phyloP scores from a whole-genome alignment of 2,888 invertebrate genomes.

The Coenonympha arcania region DNA sequence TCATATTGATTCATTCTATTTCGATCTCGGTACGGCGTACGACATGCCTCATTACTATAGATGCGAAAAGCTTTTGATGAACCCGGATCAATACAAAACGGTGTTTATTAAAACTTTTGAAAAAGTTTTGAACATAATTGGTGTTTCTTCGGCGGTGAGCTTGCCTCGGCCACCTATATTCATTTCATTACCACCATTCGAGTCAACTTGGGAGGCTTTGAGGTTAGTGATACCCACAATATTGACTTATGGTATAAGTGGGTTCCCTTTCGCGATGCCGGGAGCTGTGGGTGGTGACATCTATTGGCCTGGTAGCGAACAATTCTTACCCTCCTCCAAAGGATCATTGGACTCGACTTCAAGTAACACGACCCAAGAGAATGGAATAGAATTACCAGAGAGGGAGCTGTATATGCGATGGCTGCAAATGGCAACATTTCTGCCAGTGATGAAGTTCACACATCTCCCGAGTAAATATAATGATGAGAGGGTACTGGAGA shows the following conservation, averaged over 20 bases:
- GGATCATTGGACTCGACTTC: slow-evolving; percentile 49
- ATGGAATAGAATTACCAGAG: slow-evolving; percentile 76
- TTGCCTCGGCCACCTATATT: slow-evolving; percentile 90
- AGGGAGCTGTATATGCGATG: slow-evolving; percentile 90
- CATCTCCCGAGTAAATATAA: slow-evolving; percentile 92
- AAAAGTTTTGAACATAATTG: slow-evolving; percentile 79
- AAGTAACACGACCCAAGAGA: slow-evolving; percentile 53
- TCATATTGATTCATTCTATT: slow-evolving; percentile 87
- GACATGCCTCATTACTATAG: slow-evolving; percentile 91
- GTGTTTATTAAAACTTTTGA: slow-evolving; percentile 79
- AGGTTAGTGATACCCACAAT: slow-evolving; percentile 89
- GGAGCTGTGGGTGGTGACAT: slow-evolving; percentile 95
- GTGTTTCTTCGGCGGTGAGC: slow-evolving; percentile 86
- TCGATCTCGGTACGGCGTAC: slow-evolving; percentile 86
- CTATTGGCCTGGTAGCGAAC: slow-evolving; percentile 75
- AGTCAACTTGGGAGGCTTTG: slow-evolving; percentile 91
- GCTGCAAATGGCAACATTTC: slow-evolving; percentile 91
- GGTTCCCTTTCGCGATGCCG: slow-evolving; percentile 94
- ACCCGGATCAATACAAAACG: slow-evolving; percentile 88
- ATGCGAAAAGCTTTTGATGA: slow-evolving; percentile 80
- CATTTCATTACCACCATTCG: slow-evolving; percentile 87
- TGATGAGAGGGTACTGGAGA: slow-evolving; percentile 82
- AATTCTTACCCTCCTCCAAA: slow-evolving; percentile 70
- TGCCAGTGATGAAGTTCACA: slow-evolving; percentile 94
- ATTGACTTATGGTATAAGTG: slow-evolving; percentile 89